Evolutionary conservation across 92 coral and sea anemone genomes (phyloP), one percentile per base, ranked within the genome.

Genomic region (Blastomussa wellsi): DNA sequence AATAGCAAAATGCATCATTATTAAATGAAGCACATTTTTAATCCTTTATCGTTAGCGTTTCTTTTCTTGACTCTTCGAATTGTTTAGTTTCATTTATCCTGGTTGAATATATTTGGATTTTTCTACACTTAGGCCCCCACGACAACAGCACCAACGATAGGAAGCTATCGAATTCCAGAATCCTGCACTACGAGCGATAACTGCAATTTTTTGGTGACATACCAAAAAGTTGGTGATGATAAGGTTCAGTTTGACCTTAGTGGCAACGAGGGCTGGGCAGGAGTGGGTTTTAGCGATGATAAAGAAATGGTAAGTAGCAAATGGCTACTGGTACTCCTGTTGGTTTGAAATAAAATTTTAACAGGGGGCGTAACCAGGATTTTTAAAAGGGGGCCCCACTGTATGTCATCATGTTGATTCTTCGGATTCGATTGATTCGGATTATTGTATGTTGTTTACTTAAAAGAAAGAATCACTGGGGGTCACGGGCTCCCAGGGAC

Each of bases 81-180:
- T 52, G 59, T 15, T 52, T 14, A 14, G 22, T 17, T 52, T 20
- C 59, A 10, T 10, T 14, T 5, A 0, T 52, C 22, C 49, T 6
- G 4, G 22, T 17, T 15, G 59, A 14, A 52, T 52, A 52, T 52
- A 52, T 52, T 14, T 15, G 2, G 59, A 20, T 52, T 52, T 52
- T 52, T 10, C 6, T 17, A 52, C 16, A 17, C 59, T 15, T 52
- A 52, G 59, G 22, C 1, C 1, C 59, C 59, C 16, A 17, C 59
- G 16, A 52, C 59, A 52, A 52, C 41, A 57, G 82, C 8, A 26
- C 12, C 39, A 52, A 79, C 2, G 13, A 66, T 84, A 81, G 91
- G 91, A 0, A 77, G 94, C 39, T 78, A 84, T 52, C 65, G 74
- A 11, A 67, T 84, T 48, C 94, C 94, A 33, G 78, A 70, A 1